These are phyloP conservation scores for Henricia sp. DNA, from an alignment of 53 echinoderm and acorn worm genomes.

Conservation along the genomic window DNA sequence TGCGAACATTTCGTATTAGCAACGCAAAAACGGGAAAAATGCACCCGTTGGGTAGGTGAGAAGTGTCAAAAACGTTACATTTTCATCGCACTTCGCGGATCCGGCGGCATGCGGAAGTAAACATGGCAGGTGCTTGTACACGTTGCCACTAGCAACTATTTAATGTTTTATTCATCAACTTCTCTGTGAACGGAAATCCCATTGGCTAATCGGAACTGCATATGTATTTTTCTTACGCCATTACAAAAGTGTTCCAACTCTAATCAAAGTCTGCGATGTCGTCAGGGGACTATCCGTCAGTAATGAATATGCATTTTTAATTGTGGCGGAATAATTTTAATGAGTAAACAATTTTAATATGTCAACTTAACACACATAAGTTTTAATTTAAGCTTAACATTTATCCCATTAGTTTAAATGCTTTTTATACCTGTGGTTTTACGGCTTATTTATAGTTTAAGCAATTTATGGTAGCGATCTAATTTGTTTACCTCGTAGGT, in stretches of 20 bases:
- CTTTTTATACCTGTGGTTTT: no score
- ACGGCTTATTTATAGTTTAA: background rate
- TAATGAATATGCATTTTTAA: no score
- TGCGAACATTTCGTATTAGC: no score
- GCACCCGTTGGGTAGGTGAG: no score
- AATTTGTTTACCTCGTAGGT: conserved; percentile 18
- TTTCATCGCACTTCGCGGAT: no score
- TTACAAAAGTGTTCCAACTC: no score
- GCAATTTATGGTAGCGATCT: conserved; percentile 1
- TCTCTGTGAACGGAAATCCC: background rate
- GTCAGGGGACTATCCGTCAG: no score
- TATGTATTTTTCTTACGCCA: background rate
- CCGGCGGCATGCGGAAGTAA: conserved; percentile 36
- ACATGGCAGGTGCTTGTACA: conserved; percentile 28
- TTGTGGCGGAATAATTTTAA: no score
- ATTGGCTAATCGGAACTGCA: background rate
- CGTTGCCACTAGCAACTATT: conserved; percentile 50
- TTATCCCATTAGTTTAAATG: background rate
- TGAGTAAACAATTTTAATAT: background rate
- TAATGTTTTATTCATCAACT: conserved; percentile 22
- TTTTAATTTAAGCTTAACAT: background rate
- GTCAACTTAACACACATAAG: background rate
- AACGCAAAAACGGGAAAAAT: no score
- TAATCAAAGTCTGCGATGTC: no score
- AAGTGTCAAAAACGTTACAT: no score